These are phyloP conservation scores for Palaemon carinicauda DNA, from an alignment of 1,140 invertebrate species.

Conservation along the genomic window DNA sequence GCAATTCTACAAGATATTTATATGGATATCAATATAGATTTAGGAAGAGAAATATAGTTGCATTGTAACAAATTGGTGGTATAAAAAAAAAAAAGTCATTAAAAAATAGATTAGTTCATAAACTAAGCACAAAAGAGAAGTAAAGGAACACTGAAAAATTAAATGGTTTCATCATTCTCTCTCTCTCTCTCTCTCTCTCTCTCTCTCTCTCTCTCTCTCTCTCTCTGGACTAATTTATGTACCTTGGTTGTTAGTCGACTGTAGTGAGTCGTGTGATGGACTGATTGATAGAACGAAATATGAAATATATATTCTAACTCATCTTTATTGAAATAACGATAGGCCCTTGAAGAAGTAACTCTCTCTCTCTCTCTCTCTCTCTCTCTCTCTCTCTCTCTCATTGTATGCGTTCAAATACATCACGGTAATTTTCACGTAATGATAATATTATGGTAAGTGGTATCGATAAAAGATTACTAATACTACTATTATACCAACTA, in stretches of 20 bases:
- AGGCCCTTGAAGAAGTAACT: neutral
- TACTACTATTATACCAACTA: too few species aligned
- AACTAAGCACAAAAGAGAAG: neutral
- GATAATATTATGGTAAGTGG: too few species aligned
- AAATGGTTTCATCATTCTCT: neutral
- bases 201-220: conserved; percentile 6
- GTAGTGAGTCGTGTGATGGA: neutral
- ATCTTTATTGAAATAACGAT: neutral
- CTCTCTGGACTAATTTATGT: too few species aligned
- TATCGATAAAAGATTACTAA: too few species aligned
- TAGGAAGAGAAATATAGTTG: too few species aligned
- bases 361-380: neutral
- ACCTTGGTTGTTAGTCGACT: neutral
- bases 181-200: conserved; percentile 23
- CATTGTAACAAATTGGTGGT: too few species aligned
- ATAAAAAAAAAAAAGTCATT: too few species aligned
- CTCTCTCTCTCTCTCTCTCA: neutral
- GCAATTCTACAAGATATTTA: too few species aligned
- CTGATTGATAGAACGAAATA: neutral
- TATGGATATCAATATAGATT: too few species aligned
- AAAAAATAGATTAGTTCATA: neutral
- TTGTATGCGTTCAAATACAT: too few species aligned
- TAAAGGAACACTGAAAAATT: neutral
- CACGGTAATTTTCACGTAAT: too few species aligned
- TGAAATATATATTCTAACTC: neutral